These are phyloP conservation scores for Ichneumon xanthorius DNA, from an alignment of 2,888 invertebrate species.

Conservation along the genomic window DNA sequence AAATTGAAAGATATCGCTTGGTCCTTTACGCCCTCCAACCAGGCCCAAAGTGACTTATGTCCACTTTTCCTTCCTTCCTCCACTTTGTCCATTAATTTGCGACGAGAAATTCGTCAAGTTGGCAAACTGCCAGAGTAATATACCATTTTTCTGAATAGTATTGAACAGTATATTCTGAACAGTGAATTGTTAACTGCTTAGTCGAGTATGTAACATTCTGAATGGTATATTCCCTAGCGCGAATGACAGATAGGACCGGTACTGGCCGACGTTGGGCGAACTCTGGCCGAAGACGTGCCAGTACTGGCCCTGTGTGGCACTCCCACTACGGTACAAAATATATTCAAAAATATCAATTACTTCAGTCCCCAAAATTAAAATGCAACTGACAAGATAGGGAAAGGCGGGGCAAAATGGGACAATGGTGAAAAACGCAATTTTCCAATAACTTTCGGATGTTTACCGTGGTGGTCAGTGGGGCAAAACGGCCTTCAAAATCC, in stretches of 20 bases:
- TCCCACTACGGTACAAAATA: neutral
- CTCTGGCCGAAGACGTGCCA: too few species aligned
- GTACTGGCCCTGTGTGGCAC: too few species aligned
- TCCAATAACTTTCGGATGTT: too few species aligned
- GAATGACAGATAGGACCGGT: too few species aligned
- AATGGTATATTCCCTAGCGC: too few species aligned
- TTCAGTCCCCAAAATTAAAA: neutral
- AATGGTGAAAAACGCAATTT: too few species aligned
- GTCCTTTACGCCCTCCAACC: neutral
- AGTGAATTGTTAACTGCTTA: too few species aligned
- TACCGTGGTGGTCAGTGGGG: too few species aligned
- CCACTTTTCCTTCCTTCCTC: neutral
- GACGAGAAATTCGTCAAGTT: neutral
- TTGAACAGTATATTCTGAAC: neutral
- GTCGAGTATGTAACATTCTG: too few species aligned
- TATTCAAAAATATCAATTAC: neutral
- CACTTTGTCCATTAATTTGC: neutral
- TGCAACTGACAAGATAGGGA: neutral
- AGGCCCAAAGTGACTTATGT: neutral
- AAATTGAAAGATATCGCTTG: constrained; percentile 40
- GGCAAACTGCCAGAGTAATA: neutral
- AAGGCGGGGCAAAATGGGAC: too few species aligned
- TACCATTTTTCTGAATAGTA: neutral
- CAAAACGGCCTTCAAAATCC: too few species aligned
- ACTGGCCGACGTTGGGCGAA: too few species aligned